These are phyloP conservation scores for Aphidoletes aphidimyza DNA, from an alignment of 2,888 invertebrate species.

Conservation along the genomic window DNA sequence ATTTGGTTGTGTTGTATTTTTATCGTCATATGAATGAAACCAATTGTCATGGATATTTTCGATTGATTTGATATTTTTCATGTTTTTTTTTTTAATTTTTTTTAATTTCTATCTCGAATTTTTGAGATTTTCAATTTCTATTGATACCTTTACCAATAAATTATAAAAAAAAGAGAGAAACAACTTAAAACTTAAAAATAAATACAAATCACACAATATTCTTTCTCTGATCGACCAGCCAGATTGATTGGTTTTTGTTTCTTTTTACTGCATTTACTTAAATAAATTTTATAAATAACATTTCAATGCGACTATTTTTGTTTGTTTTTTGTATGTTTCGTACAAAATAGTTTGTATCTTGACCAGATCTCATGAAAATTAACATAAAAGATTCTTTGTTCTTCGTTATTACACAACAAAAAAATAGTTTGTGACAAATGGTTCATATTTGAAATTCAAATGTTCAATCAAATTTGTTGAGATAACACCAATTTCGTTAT, in stretches of 20 bases:
- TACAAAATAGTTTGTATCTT: not conserved
- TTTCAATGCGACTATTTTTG: not conserved
- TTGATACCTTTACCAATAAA: too few relatives aligned
- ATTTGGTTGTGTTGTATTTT: not conserved
- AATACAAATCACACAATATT: not conserved
- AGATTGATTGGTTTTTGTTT: not conserved
- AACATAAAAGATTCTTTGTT: not conserved
- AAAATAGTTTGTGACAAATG: too few relatives aligned
- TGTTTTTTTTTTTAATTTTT: not conserved
- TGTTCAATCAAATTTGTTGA: too few relatives aligned
- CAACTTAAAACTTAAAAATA: not conserved
- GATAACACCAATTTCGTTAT: too few relatives aligned
- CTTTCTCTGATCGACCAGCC: not conserved
- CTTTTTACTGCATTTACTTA: not conserved
- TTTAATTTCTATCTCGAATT: too few relatives aligned
- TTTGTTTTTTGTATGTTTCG: not conserved
- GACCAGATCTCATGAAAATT: constrained; percentile 5
- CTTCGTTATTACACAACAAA: not conserved
- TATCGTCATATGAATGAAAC: constrained; percentile 21
- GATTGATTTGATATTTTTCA: not conserved
- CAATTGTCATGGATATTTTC: constrained; percentile 8
- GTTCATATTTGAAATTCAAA: too few relatives aligned
- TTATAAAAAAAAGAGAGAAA: too few relatives aligned
- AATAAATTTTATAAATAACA: not conserved
- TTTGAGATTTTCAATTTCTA: too few relatives aligned